Evolutionary conservation across 2,888 invertebrate genomes (phyloP), one percentile per base, ranked within the genome.

Genomic region (Chymomyza fuscimana): DNA sequence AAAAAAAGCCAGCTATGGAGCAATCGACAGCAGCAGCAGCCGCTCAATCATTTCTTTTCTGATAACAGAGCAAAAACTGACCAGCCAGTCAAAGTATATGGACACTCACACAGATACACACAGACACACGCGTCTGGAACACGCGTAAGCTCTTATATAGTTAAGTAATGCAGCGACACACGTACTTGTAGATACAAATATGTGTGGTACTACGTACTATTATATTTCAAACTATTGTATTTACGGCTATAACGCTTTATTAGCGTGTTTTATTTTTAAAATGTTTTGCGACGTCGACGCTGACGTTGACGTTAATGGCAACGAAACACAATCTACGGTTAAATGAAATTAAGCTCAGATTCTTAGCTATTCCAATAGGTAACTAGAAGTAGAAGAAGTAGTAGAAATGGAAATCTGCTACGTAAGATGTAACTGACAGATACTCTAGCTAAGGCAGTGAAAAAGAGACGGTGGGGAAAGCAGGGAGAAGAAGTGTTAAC

Each of bases 231-330:
- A 72, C 67, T 80, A 74, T 46, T 46, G 40, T 46, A 46, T 85
- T 79, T 81, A 79, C 77, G 77, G 70, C 73, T 76, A 73, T 76
- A 76, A 79, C 74, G 74, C 76, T 73, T 67, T 63, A 71, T 78
- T 78, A 62, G 76, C 69, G 79, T 73, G 76, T 72, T 79, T 76
- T 70, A 78, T 78, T 76, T 79, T 76, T 72, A 73, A 79, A 78
- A 5, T 7, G 9, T 32, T 32, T 32, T 32, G 70, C 50, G 22
- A 40, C 58, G 56, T 19, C 56, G 51, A 65, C 19, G 56, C 25
- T 25, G 4, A 25, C 46, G 16, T 10, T 36, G 56, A 63, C 61
- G 61, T 4, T 29, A 46, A 19, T 65, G 29, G 10, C 73, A 7
- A 9, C 15, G 54, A 1, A 4, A 19, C 12, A 22, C n/a, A 46